A percentile compares a stretch with the other conserved stretches of the same genome.
Conservation (phyloP, 2,888 invertebrate genomes). For the Dasypogon diadema region DNA sequence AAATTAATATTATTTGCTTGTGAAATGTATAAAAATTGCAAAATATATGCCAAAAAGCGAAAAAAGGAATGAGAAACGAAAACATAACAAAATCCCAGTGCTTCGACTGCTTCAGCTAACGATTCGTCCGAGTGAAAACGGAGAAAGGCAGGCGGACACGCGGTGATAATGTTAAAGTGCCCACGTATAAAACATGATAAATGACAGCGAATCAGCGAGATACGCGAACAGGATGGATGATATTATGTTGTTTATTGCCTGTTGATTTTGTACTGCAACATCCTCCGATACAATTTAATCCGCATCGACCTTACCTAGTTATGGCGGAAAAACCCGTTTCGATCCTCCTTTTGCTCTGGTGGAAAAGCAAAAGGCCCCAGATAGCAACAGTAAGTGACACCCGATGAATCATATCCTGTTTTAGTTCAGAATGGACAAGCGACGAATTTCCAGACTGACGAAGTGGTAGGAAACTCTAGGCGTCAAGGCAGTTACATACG, state of each 20-base stretch:
- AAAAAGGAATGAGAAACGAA: neutral
- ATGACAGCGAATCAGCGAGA: slow-evolving; percentile 57
- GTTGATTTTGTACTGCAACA: slow-evolving; percentile 43
- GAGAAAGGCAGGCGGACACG: slow-evolving; percentile 54
- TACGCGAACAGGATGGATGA: slow-evolving; percentile 41
- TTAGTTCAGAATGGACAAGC: neutral
- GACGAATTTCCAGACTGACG: too few relatives aligned
- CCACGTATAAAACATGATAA: slow-evolving; percentile 59
- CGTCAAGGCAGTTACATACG: too few relatives aligned
- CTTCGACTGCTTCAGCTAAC: neutral
- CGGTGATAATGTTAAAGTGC: slow-evolving; percentile 58
- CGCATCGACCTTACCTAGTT: slow-evolving; percentile 38
- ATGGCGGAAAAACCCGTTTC: slow-evolving; percentile 23
- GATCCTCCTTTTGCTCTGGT: neutral
- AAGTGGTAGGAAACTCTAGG: too few relatives aligned
- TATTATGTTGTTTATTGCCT: slow-evolving; percentile 41
- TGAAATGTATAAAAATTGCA: slow-evolving; percentile 24
- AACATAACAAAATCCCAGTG: neutral
- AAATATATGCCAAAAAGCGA: neutral
- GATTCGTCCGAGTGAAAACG: slow-evolving; percentile 43
- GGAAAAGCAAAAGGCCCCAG: slow-evolving; percentile 14
- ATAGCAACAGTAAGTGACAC: slow-evolving; percentile 30
- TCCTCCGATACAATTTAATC: slow-evolving; percentile 47
- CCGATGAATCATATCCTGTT: slow-evolving; percentile 46
- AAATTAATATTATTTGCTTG: slow-evolving; percentile 40